phyloP scores from a whole-genome alignment of 2,888 invertebrate species.

The Linhomoeus sp. region DNA sequence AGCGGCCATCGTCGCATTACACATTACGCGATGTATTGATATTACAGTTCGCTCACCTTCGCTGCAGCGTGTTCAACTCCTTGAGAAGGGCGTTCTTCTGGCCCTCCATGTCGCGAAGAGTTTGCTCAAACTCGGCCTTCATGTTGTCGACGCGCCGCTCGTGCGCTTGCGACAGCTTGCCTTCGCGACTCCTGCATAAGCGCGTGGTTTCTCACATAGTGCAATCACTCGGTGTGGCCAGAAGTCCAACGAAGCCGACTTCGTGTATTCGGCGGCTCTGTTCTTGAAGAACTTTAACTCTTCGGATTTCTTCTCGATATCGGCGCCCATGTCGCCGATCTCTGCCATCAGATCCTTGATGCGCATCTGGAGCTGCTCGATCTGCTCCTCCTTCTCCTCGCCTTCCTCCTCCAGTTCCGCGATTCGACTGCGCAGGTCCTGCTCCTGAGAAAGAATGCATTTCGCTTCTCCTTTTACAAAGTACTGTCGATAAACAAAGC shows the following conservation, averaged over 20 bases:
- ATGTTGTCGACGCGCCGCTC: constrained; percentile 1
- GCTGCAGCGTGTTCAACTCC: too few species aligned
- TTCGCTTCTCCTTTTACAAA: too few species aligned
- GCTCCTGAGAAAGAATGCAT: background rate
- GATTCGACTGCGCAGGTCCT: background rate
- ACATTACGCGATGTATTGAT: too few species aligned
- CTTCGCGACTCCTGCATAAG: constrained; percentile 3
- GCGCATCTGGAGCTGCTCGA: constrained; percentile 3
- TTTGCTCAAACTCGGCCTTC: constrained; percentile 1
- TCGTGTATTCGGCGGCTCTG: constrained; percentile 13
- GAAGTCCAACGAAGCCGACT: too few species aligned
- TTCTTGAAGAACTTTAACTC: constrained; percentile 13
- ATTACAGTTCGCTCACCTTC: background rate
- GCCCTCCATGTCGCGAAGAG: too few species aligned
- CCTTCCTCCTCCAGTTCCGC: background rate
- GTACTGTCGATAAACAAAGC: too few species aligned
- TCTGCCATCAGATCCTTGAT: constrained; percentile 11
- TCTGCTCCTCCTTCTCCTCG: constrained; percentile 6
- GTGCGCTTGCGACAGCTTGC: constrained; percentile 1
- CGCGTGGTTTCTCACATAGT: background rate
- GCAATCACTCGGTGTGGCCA: background rate
- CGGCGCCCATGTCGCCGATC: constrained; percentile 11
- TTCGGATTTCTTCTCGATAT: constrained; percentile 14
- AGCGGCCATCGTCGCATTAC: too few species aligned
- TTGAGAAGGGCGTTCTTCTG: too few species aligned